phyloP scores from a whole-genome alignment of 2,113 vertebrate species.

The crab-eating macaque (Macaca fascicularis) region DNA sequence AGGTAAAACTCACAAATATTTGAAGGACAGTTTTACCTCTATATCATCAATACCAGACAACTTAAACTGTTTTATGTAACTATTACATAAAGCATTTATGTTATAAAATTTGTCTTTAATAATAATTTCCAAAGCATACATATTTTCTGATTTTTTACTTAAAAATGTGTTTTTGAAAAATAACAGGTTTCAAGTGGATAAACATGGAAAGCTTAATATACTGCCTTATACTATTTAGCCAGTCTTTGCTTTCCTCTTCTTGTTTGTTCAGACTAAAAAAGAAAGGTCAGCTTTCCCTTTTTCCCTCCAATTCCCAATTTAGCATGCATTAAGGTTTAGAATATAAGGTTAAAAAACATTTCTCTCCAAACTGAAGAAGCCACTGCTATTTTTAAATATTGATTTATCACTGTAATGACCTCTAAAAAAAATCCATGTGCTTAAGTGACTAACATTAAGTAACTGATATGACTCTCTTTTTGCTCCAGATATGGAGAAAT shows the following conservation, averaged over 20 bases:
- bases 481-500: constrained; percentile 32
- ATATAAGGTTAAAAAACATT: constrained; percentile 43
- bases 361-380: constrained; percentile 38
- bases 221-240: neutral
- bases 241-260: constrained; percentile 45
- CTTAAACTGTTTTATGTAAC: constrained; percentile 20
- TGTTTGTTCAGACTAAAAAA: constrained; percentile 59
- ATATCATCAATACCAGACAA: neutral
- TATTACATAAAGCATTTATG: constrained; percentile 15
- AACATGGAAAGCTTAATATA: constrained; percentile 46
- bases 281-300: constrained; percentile 43
- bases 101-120: constrained; percentile 27
- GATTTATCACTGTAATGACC: constrained; percentile 31
- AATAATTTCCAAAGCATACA: constrained; percentile 24
- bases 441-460: constrained; percentile 28
- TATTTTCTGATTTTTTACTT: constrained; percentile 43
- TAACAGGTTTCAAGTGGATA: constrained; percentile 13
- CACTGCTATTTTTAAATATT: constrained; percentile 61
- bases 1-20: constrained; percentile 30
- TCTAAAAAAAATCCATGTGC: constrained; percentile 58
- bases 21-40: constrained; percentile 30
- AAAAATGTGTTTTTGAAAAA: constrained; percentile 31
- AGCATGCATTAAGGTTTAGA: constrained; percentile 58
- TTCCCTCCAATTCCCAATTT: constrained; percentile 28
- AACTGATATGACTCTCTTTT: neutral